A percentile compares a stretch with the other conserved stretches of the same genome.
Conservation (phyloP, 2,113 vertebrate species). For the Crocuta crocuta region DNA sequence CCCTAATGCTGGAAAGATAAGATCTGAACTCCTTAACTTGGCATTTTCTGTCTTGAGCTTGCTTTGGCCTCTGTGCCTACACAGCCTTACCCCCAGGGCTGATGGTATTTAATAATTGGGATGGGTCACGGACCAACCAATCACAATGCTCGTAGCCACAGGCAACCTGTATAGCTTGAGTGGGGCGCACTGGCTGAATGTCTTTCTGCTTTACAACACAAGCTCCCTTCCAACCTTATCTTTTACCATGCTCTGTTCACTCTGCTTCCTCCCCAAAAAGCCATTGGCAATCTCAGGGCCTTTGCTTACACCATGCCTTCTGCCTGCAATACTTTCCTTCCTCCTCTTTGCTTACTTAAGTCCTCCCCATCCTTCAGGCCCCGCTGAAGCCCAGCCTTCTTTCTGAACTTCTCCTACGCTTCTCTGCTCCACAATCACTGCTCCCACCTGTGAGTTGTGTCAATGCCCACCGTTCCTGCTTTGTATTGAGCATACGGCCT, state of each 20-base stretch:
- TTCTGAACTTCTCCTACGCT: not conserved
- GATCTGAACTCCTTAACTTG: conserved; percentile 77
- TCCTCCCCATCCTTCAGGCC: not conserved
- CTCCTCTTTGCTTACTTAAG: conserved; percentile 30
- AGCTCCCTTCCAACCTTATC: conserved; percentile 46
- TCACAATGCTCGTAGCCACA: not conserved
- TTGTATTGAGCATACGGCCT: not conserved
- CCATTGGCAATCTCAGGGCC: conserved; percentile 49
- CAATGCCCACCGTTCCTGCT: not conserved
- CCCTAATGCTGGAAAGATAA: conserved; percentile 68
- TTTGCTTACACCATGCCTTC: conserved; percentile 45
- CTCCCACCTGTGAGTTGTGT: not conserved
- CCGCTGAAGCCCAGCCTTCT: not conserved
- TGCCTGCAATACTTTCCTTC: conserved; percentile 45
- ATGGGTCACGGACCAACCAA: not conserved
- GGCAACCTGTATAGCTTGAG: not conserved
- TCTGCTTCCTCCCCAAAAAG: not conserved
- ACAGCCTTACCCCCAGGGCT: conserved; percentile 44
- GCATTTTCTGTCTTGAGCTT: conserved; percentile 54
- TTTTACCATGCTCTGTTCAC: not conserved
- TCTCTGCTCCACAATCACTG: not conserved
- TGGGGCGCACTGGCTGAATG: not conserved
- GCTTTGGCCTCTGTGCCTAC: conserved; percentile 60
- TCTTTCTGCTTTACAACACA: conserved; percentile 16
- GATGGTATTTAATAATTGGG: conserved; percentile 54